Evolutionary conservation across 2,797 vertebrate genomes (phyloP), one percentile per base, ranked within the genome.

Genomic region (Malurus splendens): DNA sequence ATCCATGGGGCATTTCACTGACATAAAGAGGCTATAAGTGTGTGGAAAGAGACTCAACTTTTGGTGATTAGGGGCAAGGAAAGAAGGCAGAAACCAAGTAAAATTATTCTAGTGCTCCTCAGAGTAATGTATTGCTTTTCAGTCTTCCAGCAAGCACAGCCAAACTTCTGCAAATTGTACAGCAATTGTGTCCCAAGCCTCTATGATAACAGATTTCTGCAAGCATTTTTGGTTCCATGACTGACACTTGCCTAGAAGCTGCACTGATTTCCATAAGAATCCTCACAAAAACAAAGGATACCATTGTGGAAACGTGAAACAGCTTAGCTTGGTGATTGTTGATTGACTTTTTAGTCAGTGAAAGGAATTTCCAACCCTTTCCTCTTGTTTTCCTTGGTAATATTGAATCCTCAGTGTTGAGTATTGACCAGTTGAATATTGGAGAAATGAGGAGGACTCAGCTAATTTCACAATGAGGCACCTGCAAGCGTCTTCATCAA

Each of bases 181-280:
- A 51, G 15, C 8, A 36, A 9, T 70, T 76, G 38, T 82, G 27
- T 60, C 33, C n/a, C 17, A 70, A 42, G 10, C 9, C 7, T 16
- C 17, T 72, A 10, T 14, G 30, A 15, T 7, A 56, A 32, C 18
- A 44, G 48, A 42, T 50, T 91, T 33, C 65, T 82, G 57, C 8
- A 68, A 73, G 33, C 38, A 11, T 56, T 42, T 86, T 48, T 73
- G 52, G 38, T 76, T 6, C 42, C 15, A 1, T 50, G 60, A 77
- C 42, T 86, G 88, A 68, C 17, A 14, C 24, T 83, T 56, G 45
- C 50, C 59, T 16, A 42, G 57, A 61, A 94, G 56, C 77, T 79
- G 45, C 56, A 23, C 48, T 85, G 39, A 77, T 95, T 95, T 94
- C 90, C 59, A 19, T 87, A 88, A 80, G 61, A 90, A 90, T 79